These are phyloP conservation scores for Patiria pectinifera DNA, from an alignment of 53 echinoderm and acorn worm species.

Conservation along the genomic window DNA sequence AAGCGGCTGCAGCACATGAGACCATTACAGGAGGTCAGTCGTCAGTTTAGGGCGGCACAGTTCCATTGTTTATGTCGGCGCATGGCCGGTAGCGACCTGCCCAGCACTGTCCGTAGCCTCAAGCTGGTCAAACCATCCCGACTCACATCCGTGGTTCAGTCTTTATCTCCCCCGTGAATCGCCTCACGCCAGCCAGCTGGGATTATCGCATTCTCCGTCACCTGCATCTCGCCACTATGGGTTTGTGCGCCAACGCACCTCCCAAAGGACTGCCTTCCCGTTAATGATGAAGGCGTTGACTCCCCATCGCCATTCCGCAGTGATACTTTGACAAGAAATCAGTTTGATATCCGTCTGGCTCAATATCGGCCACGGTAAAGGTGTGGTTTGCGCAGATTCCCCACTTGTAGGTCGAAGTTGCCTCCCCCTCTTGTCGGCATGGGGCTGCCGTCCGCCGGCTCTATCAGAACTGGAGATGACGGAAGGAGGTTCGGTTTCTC, in stretches of 20 bases:
- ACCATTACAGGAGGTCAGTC: background rate
- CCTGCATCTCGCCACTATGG: background rate
- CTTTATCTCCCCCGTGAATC: background rate
- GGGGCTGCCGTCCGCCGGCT: too few relatives aligned
- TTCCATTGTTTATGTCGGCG: background rate
- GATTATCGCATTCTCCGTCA: background rate
- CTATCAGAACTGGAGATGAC: too few relatives aligned
- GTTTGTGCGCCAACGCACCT: background rate
- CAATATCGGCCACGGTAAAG: background rate
- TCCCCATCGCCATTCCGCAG: background rate
- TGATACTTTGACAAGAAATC: background rate
- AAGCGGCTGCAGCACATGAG: background rate
- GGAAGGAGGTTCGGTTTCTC: too few relatives aligned
- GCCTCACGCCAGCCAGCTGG: constrained; percentile 15
- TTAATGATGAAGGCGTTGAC: background rate
- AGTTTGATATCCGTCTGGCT: background rate
- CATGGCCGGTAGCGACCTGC: constrained; percentile 10
- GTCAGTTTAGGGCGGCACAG: background rate
- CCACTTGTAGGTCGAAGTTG: too few relatives aligned
- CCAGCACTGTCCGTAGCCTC: background rate
- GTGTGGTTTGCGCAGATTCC: background rate
- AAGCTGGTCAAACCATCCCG: background rate
- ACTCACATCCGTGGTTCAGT: too few relatives aligned
- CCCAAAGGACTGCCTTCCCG: background rate
- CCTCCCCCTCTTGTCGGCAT: too few relatives aligned